Evolutionary conservation across 2,797 vertebrate species (phyloP).

Genomic region (Silurus aristotelis): DNA sequence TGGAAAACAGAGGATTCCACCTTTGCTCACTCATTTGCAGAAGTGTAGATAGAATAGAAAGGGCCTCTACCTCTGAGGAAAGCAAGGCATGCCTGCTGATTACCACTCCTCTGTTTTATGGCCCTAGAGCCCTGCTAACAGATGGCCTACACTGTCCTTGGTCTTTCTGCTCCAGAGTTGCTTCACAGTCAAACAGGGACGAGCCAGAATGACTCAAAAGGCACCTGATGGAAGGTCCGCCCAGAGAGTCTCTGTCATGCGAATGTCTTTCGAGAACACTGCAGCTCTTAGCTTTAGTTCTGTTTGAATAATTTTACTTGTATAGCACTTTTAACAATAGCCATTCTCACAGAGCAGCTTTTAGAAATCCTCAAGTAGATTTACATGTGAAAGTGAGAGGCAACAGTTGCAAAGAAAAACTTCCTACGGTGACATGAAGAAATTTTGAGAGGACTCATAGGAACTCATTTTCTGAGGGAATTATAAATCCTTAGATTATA

Average conservation of each 20-base stretch:
- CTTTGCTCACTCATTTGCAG: constrained; percentile 12
- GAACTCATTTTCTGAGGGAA: neutral
- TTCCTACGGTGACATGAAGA: neutral
- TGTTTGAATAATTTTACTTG: neutral
- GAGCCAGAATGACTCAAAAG: constrained; percentile 43
- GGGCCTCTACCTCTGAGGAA: constrained; percentile 7
- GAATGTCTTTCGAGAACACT: neutral
- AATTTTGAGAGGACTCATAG: neutral
- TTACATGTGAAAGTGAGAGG: neutral
- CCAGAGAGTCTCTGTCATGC: constrained; percentile 1
- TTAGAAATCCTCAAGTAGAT: neutral
- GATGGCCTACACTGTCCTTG: constrained; percentile 51
- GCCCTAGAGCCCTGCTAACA: constrained; percentile 45
- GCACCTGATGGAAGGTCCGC: constrained; percentile 1
- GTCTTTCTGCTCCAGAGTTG: constrained; percentile 41
- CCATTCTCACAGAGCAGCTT: neutral
- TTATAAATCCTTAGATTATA: neutral
- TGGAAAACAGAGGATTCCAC: neutral
- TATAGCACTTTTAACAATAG: neutral
- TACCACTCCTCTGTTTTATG: constrained; percentile 32
- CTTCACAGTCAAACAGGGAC: constrained; percentile 31
- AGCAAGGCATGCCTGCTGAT: constrained; percentile 15
- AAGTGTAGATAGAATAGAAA: constrained; percentile 4
- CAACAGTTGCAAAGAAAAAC: neutral
- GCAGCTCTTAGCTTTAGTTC: neutral